Base-by-base conservation (phyloP, 2,888 invertebrate species). In the Sphaeridia pumilis region DNA sequence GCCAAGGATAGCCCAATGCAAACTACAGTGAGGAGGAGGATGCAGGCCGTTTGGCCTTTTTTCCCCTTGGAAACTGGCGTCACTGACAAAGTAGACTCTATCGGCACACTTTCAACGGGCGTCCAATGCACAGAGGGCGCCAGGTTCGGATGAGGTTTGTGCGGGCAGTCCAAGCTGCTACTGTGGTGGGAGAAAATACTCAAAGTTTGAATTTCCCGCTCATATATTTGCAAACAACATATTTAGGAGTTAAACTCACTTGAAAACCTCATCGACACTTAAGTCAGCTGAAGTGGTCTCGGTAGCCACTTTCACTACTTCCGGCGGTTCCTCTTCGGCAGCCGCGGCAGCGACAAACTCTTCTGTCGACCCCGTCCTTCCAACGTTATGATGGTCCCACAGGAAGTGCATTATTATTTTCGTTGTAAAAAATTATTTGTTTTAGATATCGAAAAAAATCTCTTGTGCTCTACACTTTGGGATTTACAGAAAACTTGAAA, bases 351-450 rank as follows among this genome's bases (percentile, higher is more conserved):
- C 21, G 3, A 44, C 51, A 36, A 51, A 51, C 34, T 51, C 51
- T 21, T 51, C 51, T 21, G 28, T 27, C 2, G 51, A 51, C 14
- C 45, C 26, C 26, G 51, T 44, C 10, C 51, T 3, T 34, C 44
- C 26, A 3, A 51, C 51, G 3, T 42, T 26, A 14, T 26, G 48
- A 27, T 38, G 48, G 20, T 38, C 48, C 25, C 38, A 38, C 5
- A 45, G 36, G 25, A 51, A 51, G n/a, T 45, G 41, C 51, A 51
- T 51, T 31, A 41, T 41, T 36, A 36, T 12, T 46, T 46, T 43
- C 25, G 14, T 14, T 31, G 34, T n/a, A n/a, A n/a, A n/a, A n/a
- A n/a, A n/a, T n/a, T n/a, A n/a, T n/a, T n/a, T n/a, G n/a, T n/a
- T n/a, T n/a, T n/a, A n/a, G n/a, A n/a, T n/a, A n/a, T n/a, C n/a